A percentile compares a stretch with the other conserved stretches of the same genome.
phyloP scores from a whole-genome alignment of 2,113 vertebrate species.

The Cynocephalus volans region DNA sequence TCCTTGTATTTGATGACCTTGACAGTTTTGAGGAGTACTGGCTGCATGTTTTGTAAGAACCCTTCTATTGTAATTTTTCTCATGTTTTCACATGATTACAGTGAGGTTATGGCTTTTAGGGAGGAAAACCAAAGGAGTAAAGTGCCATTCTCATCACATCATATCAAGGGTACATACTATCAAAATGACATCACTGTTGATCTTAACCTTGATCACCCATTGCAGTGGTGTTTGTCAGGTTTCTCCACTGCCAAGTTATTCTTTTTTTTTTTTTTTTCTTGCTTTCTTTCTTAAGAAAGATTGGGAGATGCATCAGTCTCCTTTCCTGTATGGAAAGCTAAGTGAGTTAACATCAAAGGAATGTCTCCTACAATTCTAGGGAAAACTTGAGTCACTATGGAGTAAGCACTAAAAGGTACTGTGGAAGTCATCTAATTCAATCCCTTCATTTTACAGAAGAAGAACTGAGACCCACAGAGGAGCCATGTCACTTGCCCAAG shows the following conservation, averaged over 20 bases:
- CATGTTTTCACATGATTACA: no score
- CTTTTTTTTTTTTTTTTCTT: neutral
- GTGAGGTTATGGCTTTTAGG: no score
- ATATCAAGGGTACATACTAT: no score
- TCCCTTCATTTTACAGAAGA: conserved; percentile 57
- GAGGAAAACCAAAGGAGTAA: no score
- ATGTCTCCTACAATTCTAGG: conserved; percentile 62
- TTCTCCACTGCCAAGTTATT: neutral
- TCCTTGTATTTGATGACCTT: no score
- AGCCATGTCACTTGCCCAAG: conserved; percentile 5
- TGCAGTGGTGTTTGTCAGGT: no score
- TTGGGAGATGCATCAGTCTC: conserved; percentile 17
- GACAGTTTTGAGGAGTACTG: no score
- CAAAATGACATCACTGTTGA: no score
- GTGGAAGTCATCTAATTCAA: conserved; percentile 61
- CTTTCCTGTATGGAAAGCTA: conserved; percentile 69
- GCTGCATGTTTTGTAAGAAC: no score
- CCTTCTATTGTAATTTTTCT: no score
- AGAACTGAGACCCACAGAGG: conserved; percentile 20
- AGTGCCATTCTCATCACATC: no score
- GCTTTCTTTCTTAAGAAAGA: conserved; percentile 33
- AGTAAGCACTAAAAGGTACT: conserved; percentile 33
- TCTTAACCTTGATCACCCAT: no score
- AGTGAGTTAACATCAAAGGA: conserved; percentile 56
- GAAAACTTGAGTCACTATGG: conserved; percentile 52